phyloP scores from a whole-genome alignment of 2,888 invertebrate species.

The Meloe dianella region DNA sequence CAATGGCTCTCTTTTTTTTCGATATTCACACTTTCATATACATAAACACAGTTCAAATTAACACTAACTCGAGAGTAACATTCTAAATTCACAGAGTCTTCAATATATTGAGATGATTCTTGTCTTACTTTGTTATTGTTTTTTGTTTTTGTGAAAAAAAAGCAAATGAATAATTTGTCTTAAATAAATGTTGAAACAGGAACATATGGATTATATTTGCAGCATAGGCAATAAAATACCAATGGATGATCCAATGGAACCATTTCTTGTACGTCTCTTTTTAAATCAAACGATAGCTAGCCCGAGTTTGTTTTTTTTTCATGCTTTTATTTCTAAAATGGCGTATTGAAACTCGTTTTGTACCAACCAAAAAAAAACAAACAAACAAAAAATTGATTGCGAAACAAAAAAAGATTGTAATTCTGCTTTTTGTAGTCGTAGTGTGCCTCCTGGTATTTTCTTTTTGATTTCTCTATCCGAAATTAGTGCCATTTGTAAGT shows the following conservation, averaged over 20 bases:
- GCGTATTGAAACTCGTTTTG: neutral
- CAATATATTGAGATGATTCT: neutral
- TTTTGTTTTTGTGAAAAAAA: too few relatives aligned
- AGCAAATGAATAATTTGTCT: neutral
- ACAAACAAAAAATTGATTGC: neutral
- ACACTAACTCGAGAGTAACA: neutral
- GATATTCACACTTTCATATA: neutral
- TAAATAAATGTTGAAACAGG: constrained; percentile 37
- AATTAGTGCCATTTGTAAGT: neutral
- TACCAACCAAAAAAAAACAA: neutral
- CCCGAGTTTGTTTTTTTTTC: neutral
- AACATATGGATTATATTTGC: constrained; percentile 52
- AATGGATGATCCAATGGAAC: constrained; percentile 30
- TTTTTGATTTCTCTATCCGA: neutral
- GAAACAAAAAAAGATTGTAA: neutral
- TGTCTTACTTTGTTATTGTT: neutral
- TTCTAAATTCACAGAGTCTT: neutral
- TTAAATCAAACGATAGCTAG: neutral
- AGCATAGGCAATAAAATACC: constrained; percentile 47
- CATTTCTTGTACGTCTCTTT: constrained; percentile 21
- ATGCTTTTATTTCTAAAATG: neutral
- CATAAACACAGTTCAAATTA: neutral
- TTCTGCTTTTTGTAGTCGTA: constrained; percentile 1
- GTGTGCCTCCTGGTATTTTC: neutral
- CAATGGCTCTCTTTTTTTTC: constrained; percentile 1